phyloP scores from a whole-genome alignment of 1,140 invertebrate species.

The Atta texana region DNA sequence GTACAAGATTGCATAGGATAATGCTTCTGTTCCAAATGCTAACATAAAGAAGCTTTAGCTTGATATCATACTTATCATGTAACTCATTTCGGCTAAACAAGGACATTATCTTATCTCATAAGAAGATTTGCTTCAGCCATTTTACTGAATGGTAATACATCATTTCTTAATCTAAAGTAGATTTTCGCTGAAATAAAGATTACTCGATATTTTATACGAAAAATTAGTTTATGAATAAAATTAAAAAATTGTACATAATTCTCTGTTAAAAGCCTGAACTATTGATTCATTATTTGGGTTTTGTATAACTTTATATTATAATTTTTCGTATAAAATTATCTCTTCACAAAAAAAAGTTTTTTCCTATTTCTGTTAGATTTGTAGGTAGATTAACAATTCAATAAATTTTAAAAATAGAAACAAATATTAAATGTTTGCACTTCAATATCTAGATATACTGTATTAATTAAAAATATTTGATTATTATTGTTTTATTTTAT shows the following conservation, averaged over 20 bases:
- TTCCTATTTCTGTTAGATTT: not conserved
- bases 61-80: conserved; percentile 9
- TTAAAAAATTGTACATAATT: conserved; percentile 12
- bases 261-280: not conserved
- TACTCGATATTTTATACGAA: not conserved
- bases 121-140: conserved; percentile 32
- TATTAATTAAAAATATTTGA: conserved; percentile 17
- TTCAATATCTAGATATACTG: not conserved
- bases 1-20: conserved; percentile 10
- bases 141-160: conserved; percentile 15
- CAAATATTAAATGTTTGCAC: conserved; percentile 3
- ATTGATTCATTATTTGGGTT: not conserved
- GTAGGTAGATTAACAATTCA: not conserved
- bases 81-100: conserved; percentile 28
- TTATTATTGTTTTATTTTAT: conserved; percentile 9
- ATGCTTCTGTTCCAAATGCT: conserved; percentile 12
- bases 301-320: not conserved
- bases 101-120: conserved; percentile 20
- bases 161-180: not conserved
- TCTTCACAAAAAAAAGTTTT: not conserved
- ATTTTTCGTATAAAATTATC: not conserved
- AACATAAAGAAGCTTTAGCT: not conserved
- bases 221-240: not conserved
- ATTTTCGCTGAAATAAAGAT: not conserved
- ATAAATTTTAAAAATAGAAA: not conserved